A percentile compares a stretch with the other conserved stretches of the same genome.
phyloP scores from a whole-genome alignment of 2,113 vertebrate species.

The Passer montanus region DNA sequence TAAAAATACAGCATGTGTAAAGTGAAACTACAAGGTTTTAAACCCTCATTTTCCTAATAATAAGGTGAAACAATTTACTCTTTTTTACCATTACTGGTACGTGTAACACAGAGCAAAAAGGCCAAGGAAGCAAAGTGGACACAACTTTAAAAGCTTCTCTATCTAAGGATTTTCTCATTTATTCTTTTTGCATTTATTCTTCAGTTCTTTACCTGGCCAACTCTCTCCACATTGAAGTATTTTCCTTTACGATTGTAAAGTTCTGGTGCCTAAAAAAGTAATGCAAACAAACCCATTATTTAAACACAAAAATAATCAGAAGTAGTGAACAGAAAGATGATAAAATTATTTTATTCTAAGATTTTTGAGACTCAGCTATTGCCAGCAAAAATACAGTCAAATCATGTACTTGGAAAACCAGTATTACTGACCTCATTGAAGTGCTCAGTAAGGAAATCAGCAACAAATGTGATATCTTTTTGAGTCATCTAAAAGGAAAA shows the following conservation, averaged over 20 bases:
- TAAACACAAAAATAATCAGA: neutral
- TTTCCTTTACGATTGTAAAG: conserved; percentile 97
- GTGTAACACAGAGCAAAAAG: neutral
- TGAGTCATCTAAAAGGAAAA: conserved; percentile 89
- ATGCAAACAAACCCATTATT: neutral
- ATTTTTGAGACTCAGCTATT: neutral
- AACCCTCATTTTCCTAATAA: neutral
- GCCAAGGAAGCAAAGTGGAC: neutral
- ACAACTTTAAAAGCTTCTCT: neutral
- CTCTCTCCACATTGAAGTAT: conserved; percentile 96
- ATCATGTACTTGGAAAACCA: neutral
- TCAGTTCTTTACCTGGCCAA: conserved; percentile 87
- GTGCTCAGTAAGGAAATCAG: conserved; percentile 97
- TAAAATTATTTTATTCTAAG: neutral
- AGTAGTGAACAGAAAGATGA: neutral
- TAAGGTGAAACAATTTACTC: neutral
- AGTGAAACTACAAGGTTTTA: neutral
- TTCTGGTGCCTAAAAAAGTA: conserved; percentile 86
- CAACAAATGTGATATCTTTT: conserved; percentile 97
- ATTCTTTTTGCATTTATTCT: neutral
- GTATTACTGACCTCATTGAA: conserved; percentile 89
- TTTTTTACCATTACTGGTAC: neutral
- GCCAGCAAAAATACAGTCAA: neutral
- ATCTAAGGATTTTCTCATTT: neutral
- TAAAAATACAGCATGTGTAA: neutral